Evolutionary conservation across 2,113 vertebrate species (phyloP).

Genomic region (Potamarius usumacintae): DNA sequence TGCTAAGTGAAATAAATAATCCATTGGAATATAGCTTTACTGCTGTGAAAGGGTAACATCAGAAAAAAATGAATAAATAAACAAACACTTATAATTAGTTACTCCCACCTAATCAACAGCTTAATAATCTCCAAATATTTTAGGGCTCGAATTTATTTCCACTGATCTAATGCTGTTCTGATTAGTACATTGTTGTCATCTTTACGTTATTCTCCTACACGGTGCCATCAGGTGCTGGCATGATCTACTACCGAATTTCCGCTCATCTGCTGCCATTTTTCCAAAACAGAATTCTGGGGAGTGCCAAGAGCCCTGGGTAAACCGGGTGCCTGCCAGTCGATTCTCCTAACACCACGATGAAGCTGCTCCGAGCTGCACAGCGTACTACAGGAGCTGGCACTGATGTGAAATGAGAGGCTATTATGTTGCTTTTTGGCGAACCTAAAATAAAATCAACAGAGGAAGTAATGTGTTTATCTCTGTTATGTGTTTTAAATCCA

Average conservation of each 20-base stretch:
- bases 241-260: conserved; percentile 44
- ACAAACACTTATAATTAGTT: conserved; percentile 9
- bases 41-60: neutral
- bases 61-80: neutral
- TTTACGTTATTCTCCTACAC: conserved; percentile 11
- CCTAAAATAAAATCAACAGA: conserved; percentile 63
- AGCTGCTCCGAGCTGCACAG: conserved; percentile 30
- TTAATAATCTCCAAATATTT: conserved; percentile 9
- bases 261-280: conserved; percentile 51
- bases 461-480: conserved; percentile 42
- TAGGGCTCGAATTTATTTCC: neutral
- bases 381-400: conserved; percentile 45
- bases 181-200: conserved; percentile 67
- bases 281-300: conserved; percentile 42
- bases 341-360: conserved; percentile 40
- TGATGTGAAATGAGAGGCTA: conserved; percentile 45
- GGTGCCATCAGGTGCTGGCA: conserved; percentile 25
- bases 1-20: conserved; percentile 6
- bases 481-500: conserved; percentile 64
- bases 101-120: neutral
- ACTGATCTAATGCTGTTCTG: conserved; percentile 44
- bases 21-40: neutral
- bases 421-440: conserved; percentile 50
- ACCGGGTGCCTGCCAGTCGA: conserved; percentile 33
- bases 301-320: conserved; percentile 46